Evolutionary conservation across 2,888 invertebrate genomes (phyloP).

Genomic region (Galerucella nymphaeae): DNA sequence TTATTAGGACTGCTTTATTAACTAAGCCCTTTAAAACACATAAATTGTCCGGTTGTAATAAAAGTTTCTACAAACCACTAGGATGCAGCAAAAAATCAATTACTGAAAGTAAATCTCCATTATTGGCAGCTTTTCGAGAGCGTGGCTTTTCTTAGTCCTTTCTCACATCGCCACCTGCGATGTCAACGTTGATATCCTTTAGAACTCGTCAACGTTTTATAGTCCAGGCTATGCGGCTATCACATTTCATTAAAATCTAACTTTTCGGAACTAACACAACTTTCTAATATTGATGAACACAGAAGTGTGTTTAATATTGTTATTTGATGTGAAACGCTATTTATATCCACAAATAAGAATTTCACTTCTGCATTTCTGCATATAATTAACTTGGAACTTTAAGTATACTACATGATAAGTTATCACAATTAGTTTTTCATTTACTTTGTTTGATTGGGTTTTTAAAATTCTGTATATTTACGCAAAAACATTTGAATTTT

Average conservation of each 20-base stretch:
- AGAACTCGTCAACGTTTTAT: conserved; percentile 22
- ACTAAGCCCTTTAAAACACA: conserved; percentile 34
- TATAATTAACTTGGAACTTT: too few species aligned
- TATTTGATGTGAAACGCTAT: too few species aligned
- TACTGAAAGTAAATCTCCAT: conserved; percentile 36
- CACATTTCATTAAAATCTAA: not conserved
- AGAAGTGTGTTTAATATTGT: too few species aligned
- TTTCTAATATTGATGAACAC: too few species aligned
- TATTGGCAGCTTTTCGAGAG: conserved; percentile 34
- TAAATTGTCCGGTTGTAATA: conserved; percentile 31
- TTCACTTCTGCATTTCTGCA: too few species aligned
- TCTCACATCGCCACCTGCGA: conserved; percentile 51
- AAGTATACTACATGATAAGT: too few species aligned
- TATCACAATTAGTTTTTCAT: too few species aligned
- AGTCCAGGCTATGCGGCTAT: conserved; percentile 18
- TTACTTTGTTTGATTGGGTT: too few species aligned
- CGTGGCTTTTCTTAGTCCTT: conserved; percentile 43
- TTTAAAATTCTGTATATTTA: too few species aligned
- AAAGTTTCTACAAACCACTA: conserved; percentile 33
- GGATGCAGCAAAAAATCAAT: conserved; percentile 39
- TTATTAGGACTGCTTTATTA: conserved; percentile 4
- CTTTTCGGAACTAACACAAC: not conserved
- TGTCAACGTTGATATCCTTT: conserved; percentile 49
- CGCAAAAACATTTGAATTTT: too few species aligned
- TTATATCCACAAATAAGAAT: too few species aligned